phyloP scores from a whole-genome alignment of 2,888 invertebrate species.

The Cryptocephalus moraei region DNA sequence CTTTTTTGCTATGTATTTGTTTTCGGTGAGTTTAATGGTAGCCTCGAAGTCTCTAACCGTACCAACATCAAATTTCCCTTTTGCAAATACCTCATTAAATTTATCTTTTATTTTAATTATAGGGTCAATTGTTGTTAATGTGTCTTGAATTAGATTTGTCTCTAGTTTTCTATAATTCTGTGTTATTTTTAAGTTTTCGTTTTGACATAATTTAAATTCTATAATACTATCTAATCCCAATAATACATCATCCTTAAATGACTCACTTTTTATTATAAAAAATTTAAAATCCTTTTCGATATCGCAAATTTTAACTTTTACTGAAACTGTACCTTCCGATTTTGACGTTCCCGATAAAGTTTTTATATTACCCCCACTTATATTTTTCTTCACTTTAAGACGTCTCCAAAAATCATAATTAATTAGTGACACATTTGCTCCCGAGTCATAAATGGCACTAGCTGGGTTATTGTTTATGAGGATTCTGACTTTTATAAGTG shows the following conservation, averaged over 20 bases:
- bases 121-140: too few relatives aligned
- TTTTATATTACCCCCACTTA: background rate
- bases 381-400: too few relatives aligned
- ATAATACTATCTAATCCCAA: background rate
- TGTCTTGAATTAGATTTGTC: too few relatives aligned
- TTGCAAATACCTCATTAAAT: background rate
- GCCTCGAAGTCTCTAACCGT: background rate
- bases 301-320: background rate
- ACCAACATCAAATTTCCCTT: constrained; percentile 1
- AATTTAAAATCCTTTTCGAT: background rate
- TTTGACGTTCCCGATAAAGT: background rate
- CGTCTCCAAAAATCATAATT: too few relatives aligned
- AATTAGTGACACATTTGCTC: too few relatives aligned
- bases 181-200: background rate
- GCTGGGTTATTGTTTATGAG: too few relatives aligned
- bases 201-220: background rate
- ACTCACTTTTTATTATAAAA: too few relatives aligned
- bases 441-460: too few relatives aligned
- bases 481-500: too few relatives aligned
- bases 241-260: too few relatives aligned
- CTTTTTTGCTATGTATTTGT: background rate
- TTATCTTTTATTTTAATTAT: too few relatives aligned
- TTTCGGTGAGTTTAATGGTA: background rate
- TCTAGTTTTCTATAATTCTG: background rate
- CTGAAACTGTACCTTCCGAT: background rate